These are phyloP conservation scores for Macrobrachium rosenbergii DNA, from an alignment of 1,140 invertebrate genomes.

Conservation along the genomic window DNA sequence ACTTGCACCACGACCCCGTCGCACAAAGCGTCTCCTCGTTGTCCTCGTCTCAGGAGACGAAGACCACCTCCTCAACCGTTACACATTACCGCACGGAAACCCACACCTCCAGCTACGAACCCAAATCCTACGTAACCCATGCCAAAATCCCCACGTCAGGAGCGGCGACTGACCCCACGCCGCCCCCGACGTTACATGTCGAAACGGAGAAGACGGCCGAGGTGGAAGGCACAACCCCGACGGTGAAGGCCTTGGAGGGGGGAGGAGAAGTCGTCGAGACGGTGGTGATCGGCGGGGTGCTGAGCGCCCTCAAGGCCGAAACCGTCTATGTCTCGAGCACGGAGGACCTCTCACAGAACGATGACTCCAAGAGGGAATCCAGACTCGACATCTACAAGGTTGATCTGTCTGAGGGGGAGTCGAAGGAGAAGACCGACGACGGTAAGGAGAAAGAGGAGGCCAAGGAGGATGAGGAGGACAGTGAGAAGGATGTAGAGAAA, in stretches of 20 bases:
- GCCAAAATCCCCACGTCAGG: background rate
- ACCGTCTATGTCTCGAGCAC: conserved; percentile 48
- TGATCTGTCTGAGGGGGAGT: conserved; percentile 13
- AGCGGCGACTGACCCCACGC: background rate
- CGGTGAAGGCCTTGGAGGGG: background rate
- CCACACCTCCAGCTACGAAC: no score
- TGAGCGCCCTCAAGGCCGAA: conserved; percentile 49
- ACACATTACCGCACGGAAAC: no score
- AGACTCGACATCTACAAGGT: background rate
- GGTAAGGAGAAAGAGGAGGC: conserved; percentile 8
- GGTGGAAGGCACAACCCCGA: background rate
- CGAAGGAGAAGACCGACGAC: conserved; percentile 25
- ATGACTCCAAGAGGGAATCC: background rate
- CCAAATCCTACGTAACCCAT: no score
- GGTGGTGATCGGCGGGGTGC: conserved; percentile 44
- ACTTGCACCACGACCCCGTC: no score
- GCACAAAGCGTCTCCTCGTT: no score
- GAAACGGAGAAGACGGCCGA: background rate
- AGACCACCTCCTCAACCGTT: no score
- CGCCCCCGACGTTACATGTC: no score
- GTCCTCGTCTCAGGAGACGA: no score
- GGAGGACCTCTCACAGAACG: conserved; percentile 47
- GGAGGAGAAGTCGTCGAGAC: background rate
- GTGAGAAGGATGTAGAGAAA: background rate
- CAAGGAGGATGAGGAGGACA: background rate